phyloP scores from a whole-genome alignment of 2,113 vertebrate genomes.

The Pycnonotus jocosus region DNA sequence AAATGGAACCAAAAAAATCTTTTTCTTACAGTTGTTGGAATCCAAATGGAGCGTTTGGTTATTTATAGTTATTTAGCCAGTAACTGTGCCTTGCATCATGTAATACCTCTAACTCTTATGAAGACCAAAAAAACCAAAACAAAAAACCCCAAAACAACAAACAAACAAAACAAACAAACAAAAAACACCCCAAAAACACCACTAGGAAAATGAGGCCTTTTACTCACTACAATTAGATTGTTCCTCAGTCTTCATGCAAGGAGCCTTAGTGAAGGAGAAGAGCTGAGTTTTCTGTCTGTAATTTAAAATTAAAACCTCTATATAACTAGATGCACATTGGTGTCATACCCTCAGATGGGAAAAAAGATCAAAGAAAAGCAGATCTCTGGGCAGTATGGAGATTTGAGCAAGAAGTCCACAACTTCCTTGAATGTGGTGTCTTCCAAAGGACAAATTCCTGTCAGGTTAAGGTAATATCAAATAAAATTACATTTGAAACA shows the following conservation, averaged over 20 bases:
- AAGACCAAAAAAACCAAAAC: neutral
- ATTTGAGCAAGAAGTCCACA: neutral
- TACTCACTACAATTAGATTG: neutral
- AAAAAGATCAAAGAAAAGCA: neutral
- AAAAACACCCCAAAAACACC: too few species aligned
- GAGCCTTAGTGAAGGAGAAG: neutral
- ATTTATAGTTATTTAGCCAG: neutral
- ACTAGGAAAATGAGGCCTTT: neutral
- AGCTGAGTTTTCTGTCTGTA: neutral
- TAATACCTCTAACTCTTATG: neutral
- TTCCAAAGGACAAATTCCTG: neutral
- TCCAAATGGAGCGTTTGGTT: neutral
- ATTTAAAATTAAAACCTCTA: neutral
- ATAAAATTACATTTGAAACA: neutral
- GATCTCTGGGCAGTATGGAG: neutral
- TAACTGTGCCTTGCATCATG: neutral
- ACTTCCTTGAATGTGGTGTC: neutral
- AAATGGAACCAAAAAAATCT: fast-evolving
- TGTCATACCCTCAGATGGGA: neutral
- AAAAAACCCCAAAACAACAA: neutral
- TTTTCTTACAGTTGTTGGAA: neutral
- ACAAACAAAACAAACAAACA: neutral
- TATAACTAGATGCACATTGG: neutral
- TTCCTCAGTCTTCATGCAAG: neutral
- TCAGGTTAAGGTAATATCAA: neutral